phyloP scores from a whole-genome alignment of 2,113 vertebrate species.

The Phocoena phocoena region DNA sequence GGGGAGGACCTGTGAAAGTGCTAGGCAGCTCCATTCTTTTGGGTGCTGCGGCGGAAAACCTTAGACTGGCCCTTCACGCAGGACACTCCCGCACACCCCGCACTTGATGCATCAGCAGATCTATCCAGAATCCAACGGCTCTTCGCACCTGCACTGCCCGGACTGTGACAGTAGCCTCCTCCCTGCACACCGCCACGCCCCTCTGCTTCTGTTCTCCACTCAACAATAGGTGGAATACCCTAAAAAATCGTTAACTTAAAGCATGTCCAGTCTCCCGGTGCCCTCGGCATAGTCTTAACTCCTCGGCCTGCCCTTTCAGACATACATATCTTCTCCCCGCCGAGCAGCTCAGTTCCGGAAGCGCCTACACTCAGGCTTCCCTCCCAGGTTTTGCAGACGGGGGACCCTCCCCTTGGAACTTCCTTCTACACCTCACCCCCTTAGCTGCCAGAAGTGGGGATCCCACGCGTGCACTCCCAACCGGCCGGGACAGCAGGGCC shows the following conservation, averaged over 20 bases:
- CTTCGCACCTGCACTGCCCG: no score
- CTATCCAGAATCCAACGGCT: background rate
- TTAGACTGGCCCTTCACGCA: background rate
- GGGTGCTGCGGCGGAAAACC: background rate
- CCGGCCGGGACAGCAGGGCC: background rate
- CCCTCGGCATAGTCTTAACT: background rate
- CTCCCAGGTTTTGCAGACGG: background rate
- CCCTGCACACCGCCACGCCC: background rate
- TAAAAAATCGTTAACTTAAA: background rate
- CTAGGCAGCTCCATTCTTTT: background rate
- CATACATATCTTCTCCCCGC: background rate
- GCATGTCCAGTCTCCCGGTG: background rate
- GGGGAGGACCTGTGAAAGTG: constrained; percentile 76
- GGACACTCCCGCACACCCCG: background rate
- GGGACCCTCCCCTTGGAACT: background rate
- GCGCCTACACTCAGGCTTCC: background rate
- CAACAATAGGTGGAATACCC: background rate
- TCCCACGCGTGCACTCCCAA: background rate
- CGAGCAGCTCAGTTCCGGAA: background rate
- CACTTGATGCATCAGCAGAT: background rate
- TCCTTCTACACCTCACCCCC: background rate
- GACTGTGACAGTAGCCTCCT: no score
- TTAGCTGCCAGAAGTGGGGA: background rate
- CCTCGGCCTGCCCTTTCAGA: background rate
- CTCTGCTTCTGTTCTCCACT: background rate